A percentile compares a stretch with the other conserved stretches of the same genome.
These are phyloP conservation scores for Galago senegalensis DNA, from an alignment of 2,797 vertebrate species.

Conservation along the genomic window DNA sequence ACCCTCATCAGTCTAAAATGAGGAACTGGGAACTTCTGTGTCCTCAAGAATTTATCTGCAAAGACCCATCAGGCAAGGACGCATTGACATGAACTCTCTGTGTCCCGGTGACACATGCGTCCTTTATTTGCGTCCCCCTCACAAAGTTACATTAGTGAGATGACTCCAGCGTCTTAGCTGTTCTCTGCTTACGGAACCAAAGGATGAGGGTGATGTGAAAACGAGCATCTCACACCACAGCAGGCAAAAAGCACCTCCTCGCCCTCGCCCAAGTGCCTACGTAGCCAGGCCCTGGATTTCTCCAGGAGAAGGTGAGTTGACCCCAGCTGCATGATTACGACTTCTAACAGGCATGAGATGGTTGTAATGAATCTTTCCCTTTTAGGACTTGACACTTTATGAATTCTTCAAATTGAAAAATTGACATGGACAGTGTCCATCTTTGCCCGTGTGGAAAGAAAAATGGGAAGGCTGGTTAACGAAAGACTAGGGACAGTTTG, in stretches of 20 bases:
- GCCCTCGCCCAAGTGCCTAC: fast-evolving
- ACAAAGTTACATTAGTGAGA: neutral
- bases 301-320: no score
- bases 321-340: neutral
- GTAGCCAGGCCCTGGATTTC: neutral
- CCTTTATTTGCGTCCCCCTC: neutral
- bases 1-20: constrained; percentile 40
- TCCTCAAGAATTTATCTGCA: constrained; percentile 68
- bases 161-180: fast-evolving
- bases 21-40: neutral
- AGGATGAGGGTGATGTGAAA: neutral
- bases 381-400: fast-evolving
- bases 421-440: fast-evolving
- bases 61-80: neutral
- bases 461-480: neutral
- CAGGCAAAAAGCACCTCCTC: fast-evolving
- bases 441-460: neutral
- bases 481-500: neutral
- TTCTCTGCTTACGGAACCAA: neutral
- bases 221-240: fast-evolving
- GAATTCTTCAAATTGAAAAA: neutral
- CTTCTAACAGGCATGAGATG: no score
- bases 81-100: neutral
- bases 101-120: neutral
- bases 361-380: neutral